Evolutionary conservation across 2,888 invertebrate genomes (phyloP), one percentile per base, ranked within the genome.

Genomic region (Drosophila nr. perissopoda): DNA sequence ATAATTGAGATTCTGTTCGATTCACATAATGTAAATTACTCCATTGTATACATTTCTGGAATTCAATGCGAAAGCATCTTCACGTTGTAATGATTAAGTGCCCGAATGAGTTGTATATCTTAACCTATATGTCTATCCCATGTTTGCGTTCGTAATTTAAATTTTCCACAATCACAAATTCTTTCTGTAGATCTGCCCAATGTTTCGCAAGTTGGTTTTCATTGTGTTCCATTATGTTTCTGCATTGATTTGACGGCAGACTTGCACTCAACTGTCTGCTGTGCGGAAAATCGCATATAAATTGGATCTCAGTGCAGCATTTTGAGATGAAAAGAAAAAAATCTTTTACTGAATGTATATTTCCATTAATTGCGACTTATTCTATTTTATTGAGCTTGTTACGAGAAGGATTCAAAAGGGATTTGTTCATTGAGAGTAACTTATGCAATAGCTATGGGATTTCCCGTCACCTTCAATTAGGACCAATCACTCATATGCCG

Each of bases 381-480:
- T 25, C 38, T 48, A 36, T 52, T 7, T 13, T n/a, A 21, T 34
- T 54, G n/a, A 34, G 8, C 38, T 27, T 58, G 25, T 25, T 16
- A 8, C 2, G 56, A 27, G 25, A 49, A 29, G 40, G 25, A 51
- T 25, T 53, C 8, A 33, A 53, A 56, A 38, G 4, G 48, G 25
- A 71, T 68, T 63, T 45, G 27, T 42, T 54, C n/a, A 42, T n/a
- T 31, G 36, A 29, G 25, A 48, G 40, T 25, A 60, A 42, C 34
- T 18, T 52, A 36, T 16, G 27, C 29, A 36, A 29, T 45, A 49
- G 36, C 21, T 40, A 2, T 13, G 33, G 31, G 51, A 36, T 65
- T 56, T 42, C 63, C 38, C 38, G 81, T 73, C 78, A 81, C 56
- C 78, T 56, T 78, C 81, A 80, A 80, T 81, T 74, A 74, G 63